Evolutionary conservation across 2,888 invertebrate species (phyloP).

Genomic region (Erynnis tages): DNA sequence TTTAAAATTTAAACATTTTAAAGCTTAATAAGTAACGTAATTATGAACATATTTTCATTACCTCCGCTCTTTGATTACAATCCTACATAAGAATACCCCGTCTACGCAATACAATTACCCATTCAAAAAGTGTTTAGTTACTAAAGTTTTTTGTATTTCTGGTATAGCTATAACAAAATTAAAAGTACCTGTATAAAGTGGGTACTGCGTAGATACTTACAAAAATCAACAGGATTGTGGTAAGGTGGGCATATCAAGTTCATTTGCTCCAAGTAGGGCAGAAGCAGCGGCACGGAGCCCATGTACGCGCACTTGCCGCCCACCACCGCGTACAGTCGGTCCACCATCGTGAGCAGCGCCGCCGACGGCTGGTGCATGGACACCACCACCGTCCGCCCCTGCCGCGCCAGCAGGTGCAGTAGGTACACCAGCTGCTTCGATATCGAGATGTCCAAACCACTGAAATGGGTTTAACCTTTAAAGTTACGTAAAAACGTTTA

Average conservation of each 20-base stretch:
- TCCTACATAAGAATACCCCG: too few species aligned
- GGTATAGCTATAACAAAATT: too few species aligned
- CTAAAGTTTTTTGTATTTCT: neutral
- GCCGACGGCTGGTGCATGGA: conserved; percentile 97
- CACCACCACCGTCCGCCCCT: conserved; percentile 93
- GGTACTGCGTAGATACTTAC: conserved; percentile 79
- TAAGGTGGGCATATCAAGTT: conserved; percentile 91
- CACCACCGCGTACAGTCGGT: conserved; percentile 91
- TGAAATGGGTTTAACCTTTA: conserved; percentile 42
- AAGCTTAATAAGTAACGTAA: too few species aligned
- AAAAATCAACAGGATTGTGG: conserved; percentile 95
- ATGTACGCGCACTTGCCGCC: conserved; percentile 90
- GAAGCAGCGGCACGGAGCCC: conserved; percentile 87
- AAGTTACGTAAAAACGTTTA: too few species aligned
- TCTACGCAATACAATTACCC: too few species aligned
- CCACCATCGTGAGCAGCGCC: conserved; percentile 92
- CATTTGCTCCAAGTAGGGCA: conserved; percentile 88
- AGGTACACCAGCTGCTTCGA: conserved; percentile 91
- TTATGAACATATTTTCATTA: too few species aligned
- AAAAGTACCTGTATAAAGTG: too few species aligned
- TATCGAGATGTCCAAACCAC: conserved; percentile 81
- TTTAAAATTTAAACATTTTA: too few species aligned
- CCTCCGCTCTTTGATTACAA: too few species aligned
- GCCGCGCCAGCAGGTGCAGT: conserved; percentile 89
- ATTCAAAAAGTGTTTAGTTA: too few species aligned